Evolutionary conservation across 2,797 vertebrate species (phyloP).

Genomic region (Spinibarbus caldwelli): DNA sequence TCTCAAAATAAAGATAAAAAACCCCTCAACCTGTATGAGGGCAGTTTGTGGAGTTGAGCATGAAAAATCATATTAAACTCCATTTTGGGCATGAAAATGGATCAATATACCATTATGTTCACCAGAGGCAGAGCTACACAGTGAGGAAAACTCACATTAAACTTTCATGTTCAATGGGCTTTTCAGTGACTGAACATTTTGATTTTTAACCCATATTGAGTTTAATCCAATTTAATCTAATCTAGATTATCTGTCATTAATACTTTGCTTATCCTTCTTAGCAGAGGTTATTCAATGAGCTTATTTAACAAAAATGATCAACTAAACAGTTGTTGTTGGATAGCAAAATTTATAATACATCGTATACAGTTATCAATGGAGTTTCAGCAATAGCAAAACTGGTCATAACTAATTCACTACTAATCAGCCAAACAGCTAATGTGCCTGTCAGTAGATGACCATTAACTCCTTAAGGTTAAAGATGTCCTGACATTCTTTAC

Average conservation of each 20-base stretch:
- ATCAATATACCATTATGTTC: conserved; percentile 52
- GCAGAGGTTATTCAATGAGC: not conserved
- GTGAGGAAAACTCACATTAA: not conserved
- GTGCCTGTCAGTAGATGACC: not conserved
- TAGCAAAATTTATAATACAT: not conserved
- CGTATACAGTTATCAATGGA: not conserved
- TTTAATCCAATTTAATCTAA: conserved; percentile 11
- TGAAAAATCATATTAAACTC: conserved; percentile 15
- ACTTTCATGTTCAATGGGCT: not conserved
- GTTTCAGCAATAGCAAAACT: not conserved
- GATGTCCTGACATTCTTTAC: too few relatives aligned
- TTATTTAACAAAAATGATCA: not conserved
- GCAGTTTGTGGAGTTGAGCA: conserved; percentile 26
- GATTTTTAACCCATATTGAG: conserved; percentile 6
- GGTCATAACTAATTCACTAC: too few relatives aligned
- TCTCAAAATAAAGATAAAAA: not conserved
- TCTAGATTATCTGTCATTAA: conserved; percentile 6
- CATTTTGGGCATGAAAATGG: not conserved
- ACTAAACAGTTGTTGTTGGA: not conserved
- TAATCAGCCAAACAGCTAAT: not conserved
- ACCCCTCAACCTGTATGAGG: not conserved
- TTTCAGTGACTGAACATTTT: not conserved
- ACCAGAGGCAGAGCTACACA: not conserved
- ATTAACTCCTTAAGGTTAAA: not conserved
- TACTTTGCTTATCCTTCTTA: not conserved